Base-by-base conservation (phyloP, 2,113 vertebrate species). In the Anseranas semipalmata region DNA sequence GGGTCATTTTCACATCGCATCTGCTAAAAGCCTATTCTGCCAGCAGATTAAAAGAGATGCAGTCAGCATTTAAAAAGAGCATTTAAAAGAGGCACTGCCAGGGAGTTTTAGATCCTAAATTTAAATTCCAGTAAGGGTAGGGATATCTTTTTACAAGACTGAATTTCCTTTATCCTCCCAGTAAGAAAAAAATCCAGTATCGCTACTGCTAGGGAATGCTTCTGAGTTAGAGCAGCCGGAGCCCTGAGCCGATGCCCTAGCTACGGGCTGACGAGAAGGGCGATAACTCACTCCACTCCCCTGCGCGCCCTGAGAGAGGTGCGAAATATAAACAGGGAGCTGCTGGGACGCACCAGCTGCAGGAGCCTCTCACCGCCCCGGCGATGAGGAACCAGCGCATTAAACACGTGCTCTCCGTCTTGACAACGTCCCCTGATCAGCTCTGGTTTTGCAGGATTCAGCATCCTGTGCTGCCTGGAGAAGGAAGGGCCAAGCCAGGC, bases 21-120 rank as follows among this genome's bases (percentile, higher is more conserved):
- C 90, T 83, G 88, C n/a, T 48, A 86, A 90, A 80, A 93, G 92
- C 79, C 82, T 48, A 25, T 19, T 75, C 94, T 85, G 75, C 94
- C 79, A 62, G 88, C 90, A 91, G 53, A 37, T 74, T 32, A n/a
- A 48, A 92, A 71, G 71, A 89, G 83, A 60, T 1, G 0, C 76
- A 39, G 59, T 77, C 90, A 96, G 90, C 65, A 18, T 77, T 90
- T 87, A 27, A 52, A 93, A 85, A 66, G 39, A 94, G 81, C 68
- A 33, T 50, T 71, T 68, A 43, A n/a, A 89, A 92, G 77, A 87
- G 74, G 79, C 83, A 30, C 94, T 92, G 89, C 67, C 19, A 43
- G 86, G 58, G 41, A 72, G 46, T 39, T 85, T 95, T 9, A 68
- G 79, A 43, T 32, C 85, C 74, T 85, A 30, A 52, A 81, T 79